Evolutionary conservation across 2,113 vertebrate genomes (phyloP).

Genomic region (Ancistrus triradiatus): DNA sequence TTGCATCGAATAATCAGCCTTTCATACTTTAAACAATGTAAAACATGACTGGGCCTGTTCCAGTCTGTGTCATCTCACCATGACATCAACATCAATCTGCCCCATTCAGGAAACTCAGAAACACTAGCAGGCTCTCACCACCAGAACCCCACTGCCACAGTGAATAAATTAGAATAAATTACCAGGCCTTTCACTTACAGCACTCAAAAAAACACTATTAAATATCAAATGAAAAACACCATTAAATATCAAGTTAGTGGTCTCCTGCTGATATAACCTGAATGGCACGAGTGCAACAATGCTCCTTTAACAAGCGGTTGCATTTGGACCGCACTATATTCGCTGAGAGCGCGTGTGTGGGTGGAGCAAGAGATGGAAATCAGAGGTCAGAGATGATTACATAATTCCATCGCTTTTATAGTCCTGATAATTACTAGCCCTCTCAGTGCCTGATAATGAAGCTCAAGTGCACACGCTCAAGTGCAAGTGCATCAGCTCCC

Average conservation of each 20-base stretch:
- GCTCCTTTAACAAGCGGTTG: background rate
- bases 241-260: background rate
- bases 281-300: too few species aligned
- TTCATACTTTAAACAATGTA: background rate
- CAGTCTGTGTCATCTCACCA: slow-evolving; percentile 8
- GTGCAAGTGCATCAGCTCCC: slow-evolving; percentile 14
- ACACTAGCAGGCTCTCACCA: slow-evolving; percentile 5
- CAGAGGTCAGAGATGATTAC: slow-evolving; percentile 34
- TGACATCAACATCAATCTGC: slow-evolving; percentile 13
- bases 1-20: too few species aligned
- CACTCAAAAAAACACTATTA: too few species aligned
- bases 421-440: slow-evolving; percentile 21
- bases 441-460: slow-evolving; percentile 29
- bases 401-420: slow-evolving; percentile 27
- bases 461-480: slow-evolving; percentile 30
- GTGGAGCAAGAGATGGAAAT: slow-evolving; percentile 24
- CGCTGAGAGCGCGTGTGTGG: slow-evolving; percentile 11
- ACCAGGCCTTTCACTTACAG: slow-evolving; percentile 7
- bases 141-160: background rate
- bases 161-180: slow-evolving; percentile 6
- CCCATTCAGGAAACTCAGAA: slow-evolving; percentile 10
- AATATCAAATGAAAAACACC: background rate
- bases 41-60: background rate
- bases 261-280: background rate
- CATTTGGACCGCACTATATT: background rate